Percentiles rank a stretch among this genome's conserved stretches.
Conservation (phyloP, 2,797 vertebrate species). For the Triplophysa yarkandensis region DNA sequence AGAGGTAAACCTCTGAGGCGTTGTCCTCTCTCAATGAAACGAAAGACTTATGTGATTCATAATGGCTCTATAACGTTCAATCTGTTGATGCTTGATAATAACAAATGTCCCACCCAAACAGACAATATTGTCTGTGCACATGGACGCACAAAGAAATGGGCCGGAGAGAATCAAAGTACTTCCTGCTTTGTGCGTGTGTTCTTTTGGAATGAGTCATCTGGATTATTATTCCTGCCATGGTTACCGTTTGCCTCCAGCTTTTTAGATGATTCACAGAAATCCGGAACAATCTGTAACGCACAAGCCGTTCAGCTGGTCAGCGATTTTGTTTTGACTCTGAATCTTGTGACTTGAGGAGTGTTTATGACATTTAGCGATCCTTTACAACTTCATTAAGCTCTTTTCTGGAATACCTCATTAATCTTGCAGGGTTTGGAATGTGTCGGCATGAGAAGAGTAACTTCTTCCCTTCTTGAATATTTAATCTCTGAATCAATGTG, state of each 20-base stretch:
- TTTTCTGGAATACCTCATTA: conserved; percentile 59
- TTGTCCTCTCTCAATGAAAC: conserved; percentile 16
- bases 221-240: conserved; percentile 25
- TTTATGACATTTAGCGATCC: not conserved
- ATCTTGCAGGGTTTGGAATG: conserved; percentile 74
- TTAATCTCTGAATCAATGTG: conserved; percentile 63
- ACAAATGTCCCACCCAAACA: conserved; percentile 28
- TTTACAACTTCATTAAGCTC: not conserved
- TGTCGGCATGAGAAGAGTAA: conserved; percentile 67
- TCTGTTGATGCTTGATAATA: conserved; percentile 9
- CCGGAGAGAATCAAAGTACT: not conserved
- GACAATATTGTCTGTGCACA: conserved; percentile 9
- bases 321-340: conserved; percentile 9
- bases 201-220: conserved; percentile 22
- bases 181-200: conserved; percentile 8
- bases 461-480: conserved; percentile 76
- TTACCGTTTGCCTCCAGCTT: conserved; percentile 9
- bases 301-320: not conserved
- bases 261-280: conserved; percentile 26
- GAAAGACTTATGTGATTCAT: conserved; percentile 32
- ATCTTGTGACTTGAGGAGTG: not conserved
- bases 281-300: not conserved
- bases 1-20: conserved; percentile 7
- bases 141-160: not conserved
- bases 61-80: conserved; percentile 22